Evolutionary conservation across 2,797 vertebrate genomes (phyloP).

Genomic region (Pogonophryne albipinna): DNA sequence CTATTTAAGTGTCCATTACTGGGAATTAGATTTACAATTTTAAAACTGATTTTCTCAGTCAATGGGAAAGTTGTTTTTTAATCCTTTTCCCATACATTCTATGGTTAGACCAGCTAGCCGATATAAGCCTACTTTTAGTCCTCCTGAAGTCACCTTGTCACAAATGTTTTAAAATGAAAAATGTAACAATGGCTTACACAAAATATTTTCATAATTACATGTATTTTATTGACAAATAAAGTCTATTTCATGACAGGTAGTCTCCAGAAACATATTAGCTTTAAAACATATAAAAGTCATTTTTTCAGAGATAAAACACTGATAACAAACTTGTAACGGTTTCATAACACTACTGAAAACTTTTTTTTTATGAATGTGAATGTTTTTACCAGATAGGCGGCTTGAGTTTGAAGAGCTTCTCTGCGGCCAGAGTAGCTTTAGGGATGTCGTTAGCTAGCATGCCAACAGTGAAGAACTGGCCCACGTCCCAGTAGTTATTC

Average conservation of each 20-base stretch:
- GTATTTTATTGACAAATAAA: not conserved
- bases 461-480: constrained; percentile 94
- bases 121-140: not conserved
- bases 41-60: too few relatives aligned
- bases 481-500: constrained; percentile 97
- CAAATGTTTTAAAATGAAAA: not conserved
- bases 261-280: not conserved
- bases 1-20: too few relatives aligned
- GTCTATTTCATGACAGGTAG: not conserved
- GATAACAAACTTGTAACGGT: not conserved
- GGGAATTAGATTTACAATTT: too few relatives aligned
- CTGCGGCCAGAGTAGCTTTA: constrained; percentile 95
- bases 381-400: constrained; percentile 92
- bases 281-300: not conserved
- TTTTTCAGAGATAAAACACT: too few relatives aligned
- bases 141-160: not conserved
- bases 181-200: not conserved
- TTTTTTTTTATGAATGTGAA: not conserved
- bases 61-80: too few relatives aligned
- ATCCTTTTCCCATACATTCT: too few relatives aligned
- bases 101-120: too few relatives aligned
- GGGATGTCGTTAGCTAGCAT: constrained; percentile 92
- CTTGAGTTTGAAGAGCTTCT: constrained; percentile 95
- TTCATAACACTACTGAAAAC: not conserved
- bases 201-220: not conserved